Conservation (phyloP, 1,140 invertebrate genomes). For the Zaprionus capensis region DNA sequence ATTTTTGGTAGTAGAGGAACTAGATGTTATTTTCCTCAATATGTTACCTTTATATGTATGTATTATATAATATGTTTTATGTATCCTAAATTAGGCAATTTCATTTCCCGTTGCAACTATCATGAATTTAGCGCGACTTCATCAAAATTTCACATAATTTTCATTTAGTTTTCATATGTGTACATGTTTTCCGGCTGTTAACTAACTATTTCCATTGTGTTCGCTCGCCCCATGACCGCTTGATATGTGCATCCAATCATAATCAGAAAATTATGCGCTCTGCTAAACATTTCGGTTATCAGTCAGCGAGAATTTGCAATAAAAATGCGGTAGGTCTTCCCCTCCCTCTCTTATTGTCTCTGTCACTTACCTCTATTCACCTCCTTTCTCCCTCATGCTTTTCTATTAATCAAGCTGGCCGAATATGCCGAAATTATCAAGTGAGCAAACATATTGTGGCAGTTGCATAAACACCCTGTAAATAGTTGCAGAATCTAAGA, state of each 20-base stretch:
- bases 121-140: background rate
- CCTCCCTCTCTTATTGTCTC: background rate
- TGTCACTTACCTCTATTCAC: background rate
- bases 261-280: constrained; percentile 40
- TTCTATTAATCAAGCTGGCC: constrained; percentile 23
- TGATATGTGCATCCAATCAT: constrained; percentile 27
- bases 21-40: no score
- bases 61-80: no score
- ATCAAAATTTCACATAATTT: background rate
- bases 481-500: background rate
- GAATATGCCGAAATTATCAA: constrained; percentile 20
- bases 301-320: constrained; percentile 30
- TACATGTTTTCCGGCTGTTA: background rate
- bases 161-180: background rate
- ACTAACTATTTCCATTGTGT: constrained; percentile 21
- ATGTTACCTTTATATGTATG: no score
- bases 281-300: constrained; percentile 45
- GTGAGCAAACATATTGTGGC: background rate
- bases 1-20: no score
- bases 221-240: background rate
- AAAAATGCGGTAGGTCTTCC: background rate
- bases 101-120: background rate
- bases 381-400: background rate
- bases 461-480: constrained; percentile 16
- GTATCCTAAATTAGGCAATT: no score